Conservation (phyloP, 2,888 invertebrate genomes). For the Dorcus hopei region DNA sequence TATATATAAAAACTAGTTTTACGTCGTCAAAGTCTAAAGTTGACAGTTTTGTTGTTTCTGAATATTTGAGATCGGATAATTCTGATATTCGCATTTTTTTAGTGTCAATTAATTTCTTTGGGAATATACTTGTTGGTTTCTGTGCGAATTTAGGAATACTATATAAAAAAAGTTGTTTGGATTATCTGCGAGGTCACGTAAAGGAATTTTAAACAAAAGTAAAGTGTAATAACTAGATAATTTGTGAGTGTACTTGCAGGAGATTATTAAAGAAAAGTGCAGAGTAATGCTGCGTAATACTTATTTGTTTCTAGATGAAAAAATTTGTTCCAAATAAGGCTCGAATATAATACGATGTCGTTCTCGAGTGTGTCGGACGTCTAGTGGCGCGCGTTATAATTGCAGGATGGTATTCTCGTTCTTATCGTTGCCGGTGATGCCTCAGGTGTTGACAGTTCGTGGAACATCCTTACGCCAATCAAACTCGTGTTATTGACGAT, state of each 20-base stretch:
- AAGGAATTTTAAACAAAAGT: too few species aligned
- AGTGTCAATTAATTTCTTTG: too few species aligned
- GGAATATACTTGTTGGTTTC: too few species aligned
- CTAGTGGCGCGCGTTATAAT: not conserved
- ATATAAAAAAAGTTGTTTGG: too few species aligned
- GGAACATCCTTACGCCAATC: constrained; percentile 14
- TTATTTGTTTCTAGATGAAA: constrained; percentile 1
- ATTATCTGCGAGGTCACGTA: too few species aligned
- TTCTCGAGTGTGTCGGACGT: not conserved
- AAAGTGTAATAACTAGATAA: too few species aligned
- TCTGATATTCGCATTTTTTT: too few species aligned
- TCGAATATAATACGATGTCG: not conserved
- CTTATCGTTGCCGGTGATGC: constrained; percentile 1
- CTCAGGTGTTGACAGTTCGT: constrained; percentile 8
- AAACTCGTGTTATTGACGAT: constrained; percentile 26
- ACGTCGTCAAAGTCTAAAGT: too few species aligned
- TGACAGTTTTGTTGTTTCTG: too few species aligned
- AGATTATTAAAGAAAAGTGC: constrained; percentile 2
- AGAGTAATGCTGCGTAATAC: not conserved
- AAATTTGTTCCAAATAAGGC: not conserved
- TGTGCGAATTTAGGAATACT: too few species aligned
- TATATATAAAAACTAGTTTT: too few species aligned
- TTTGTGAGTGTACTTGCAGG: constrained; percentile 1
- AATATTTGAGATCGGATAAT: too few species aligned
- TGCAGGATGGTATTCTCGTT: not conserved